Conservation (phyloP, 1,140 invertebrate genomes). For the Aethina tumida region DNA sequence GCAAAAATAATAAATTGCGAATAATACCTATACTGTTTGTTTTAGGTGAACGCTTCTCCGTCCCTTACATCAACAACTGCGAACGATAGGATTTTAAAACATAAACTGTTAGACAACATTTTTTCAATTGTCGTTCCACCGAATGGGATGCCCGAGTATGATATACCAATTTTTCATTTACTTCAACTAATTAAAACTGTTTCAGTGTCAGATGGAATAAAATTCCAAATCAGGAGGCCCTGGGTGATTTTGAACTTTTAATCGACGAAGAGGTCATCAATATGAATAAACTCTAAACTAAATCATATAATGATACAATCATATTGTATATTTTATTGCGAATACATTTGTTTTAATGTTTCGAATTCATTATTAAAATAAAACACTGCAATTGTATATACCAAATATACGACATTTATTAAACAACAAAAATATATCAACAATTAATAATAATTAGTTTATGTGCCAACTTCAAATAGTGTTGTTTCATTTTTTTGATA, state of each 20-base stretch:
- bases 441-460: too few relatives aligned
- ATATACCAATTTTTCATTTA: conserved; percentile 6
- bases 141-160: conserved; percentile 80
- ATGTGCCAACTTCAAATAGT: too few relatives aligned
- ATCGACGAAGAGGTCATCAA: conserved; percentile 89
- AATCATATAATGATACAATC: too few relatives aligned
- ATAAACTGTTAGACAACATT: conserved; percentile 92
- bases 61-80: conserved; percentile 90
- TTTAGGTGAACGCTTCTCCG: conserved; percentile 87
- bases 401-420: too few relatives aligned
- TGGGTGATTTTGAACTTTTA: conserved; percentile 83
- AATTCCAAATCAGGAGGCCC: conserved; percentile 61
- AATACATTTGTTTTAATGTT: too few relatives aligned
- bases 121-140: conserved; percentile 83
- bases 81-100: conserved; percentile 91
- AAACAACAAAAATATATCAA: too few relatives aligned
- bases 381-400: too few relatives aligned
- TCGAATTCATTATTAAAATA: too few relatives aligned
- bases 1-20: too few relatives aligned
- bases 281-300: too few relatives aligned
- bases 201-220: conserved; percentile 83
- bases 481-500: too few relatives aligned
- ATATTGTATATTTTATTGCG: too few relatives aligned
- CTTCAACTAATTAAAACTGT: conserved; percentile 13
- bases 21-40: conserved; percentile 10